Base-by-base conservation (phyloP, 2,113 vertebrate species). In the Scytalopus superciliaris region DNA sequence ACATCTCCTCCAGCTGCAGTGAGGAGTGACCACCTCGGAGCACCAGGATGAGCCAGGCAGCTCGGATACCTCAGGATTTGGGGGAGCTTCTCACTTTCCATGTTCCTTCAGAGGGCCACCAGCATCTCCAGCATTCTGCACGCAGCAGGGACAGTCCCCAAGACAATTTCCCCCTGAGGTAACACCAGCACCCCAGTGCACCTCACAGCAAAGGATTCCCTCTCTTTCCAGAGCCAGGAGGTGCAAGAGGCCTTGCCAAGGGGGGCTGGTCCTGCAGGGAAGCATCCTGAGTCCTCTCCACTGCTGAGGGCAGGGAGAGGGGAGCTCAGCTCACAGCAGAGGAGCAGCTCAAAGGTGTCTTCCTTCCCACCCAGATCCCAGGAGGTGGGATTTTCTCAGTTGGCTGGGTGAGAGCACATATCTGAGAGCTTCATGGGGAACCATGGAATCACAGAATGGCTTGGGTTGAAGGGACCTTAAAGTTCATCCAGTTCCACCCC, bases 1-100 rank as follows among this genome's bases (percentile, higher is more conserved):
- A 14, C 64, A 22, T 2, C 0, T 4, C 39, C n/a, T 78, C 30
- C 0, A 0, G 56, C 47, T 13, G 24, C 19, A n/a, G 2, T 19
- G 15, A 60, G 24, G 42, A 40, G 11, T 6, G 31, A 50, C 49
- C n/a, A 10, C 19, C 24, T 39, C 4, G 0, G 22, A 49, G 53
- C 14, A 1, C 19, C 0, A 2, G 28, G 31, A 19, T 3, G 2
- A 5, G 7, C 25, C 10, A 37, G 50, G 21, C 49, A 33, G 45
- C 27, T 9, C 0, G 0, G 40, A 0, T 56, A 14, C n/a, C 47
- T n/a, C 1, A 4, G 31, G 37, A 10, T 6, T 55, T 28, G 1
- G 44, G 21, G 56, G 53, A 53, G 30, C 9, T 77, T 63, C 21
- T 5, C 10, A 1, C 9, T 42, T 69, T 12, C 10, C 2, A 0